A percentile compares a stretch with the other conserved stretches of the same genome.
Evolutionary conservation across 2,888 invertebrate genomes (phyloP).

Genomic region (Clistopyga incitator): DNA sequence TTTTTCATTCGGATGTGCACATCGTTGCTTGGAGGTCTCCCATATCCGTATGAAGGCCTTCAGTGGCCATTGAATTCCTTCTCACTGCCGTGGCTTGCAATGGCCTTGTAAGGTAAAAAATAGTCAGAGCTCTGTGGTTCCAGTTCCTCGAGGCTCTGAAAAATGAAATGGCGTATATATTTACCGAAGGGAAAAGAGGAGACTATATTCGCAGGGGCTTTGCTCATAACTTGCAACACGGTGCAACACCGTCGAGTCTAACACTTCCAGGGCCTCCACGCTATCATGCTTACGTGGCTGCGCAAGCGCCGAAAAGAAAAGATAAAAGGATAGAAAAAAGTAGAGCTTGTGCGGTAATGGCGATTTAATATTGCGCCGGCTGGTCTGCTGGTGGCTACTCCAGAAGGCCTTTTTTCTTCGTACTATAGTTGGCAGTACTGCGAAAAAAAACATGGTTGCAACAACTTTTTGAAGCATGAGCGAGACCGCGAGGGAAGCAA

Average conservation of each 20-base stretch:
- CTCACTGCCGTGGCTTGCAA: constrained; percentile 4
- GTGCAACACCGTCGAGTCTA: constrained; percentile 45
- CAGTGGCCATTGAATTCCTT: constrained; percentile 33
- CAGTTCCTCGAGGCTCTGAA: constrained; percentile 66
- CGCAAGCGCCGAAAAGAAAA: constrained; percentile 42
- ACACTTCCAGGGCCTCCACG: constrained; percentile 37
- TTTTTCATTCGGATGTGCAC: too few relatives aligned
- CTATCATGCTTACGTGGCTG: constrained; percentile 30
- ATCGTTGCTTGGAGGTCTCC: constrained; percentile 18
- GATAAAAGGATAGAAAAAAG: constrained; percentile 36
- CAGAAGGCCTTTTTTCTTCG: constrained; percentile 65
- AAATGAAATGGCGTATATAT: constrained; percentile 77
- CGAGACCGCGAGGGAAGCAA: constrained; percentile 15
- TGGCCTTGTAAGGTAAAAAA: neutral
- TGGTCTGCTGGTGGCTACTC: constrained; percentile 59
- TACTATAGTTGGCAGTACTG: constrained; percentile 57
- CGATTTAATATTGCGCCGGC: constrained; percentile 78
- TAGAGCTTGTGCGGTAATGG: constrained; percentile 73
- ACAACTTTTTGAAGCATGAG: constrained; percentile 50
- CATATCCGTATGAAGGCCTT: constrained; percentile 29
- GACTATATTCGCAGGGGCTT: constrained; percentile 64
- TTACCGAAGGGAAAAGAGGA: constrained; percentile 73
- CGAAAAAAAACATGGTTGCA: constrained; percentile 31
- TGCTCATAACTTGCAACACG: constrained; percentile 74
- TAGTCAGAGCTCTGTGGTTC: neutral